Percentiles rank a stretch among this genome's conserved stretches.
Conservation (phyloP, 2,797 vertebrate species). For the Oreochromis mossambicus region DNA sequence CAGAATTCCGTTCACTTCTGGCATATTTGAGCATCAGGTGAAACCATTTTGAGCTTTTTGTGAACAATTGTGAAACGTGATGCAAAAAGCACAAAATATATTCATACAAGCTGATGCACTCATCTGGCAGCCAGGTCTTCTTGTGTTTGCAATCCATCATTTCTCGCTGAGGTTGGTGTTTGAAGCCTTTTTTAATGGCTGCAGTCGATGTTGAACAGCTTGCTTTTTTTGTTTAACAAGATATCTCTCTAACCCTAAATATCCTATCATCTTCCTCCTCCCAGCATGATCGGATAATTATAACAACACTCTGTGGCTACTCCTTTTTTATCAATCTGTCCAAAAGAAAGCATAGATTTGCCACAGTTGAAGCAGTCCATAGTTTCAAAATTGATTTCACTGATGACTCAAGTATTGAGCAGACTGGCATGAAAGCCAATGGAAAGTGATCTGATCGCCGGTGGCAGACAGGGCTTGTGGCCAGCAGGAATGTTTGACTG, state of each 20-base stretch:
- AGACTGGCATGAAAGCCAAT: not conserved
- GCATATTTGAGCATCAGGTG: not conserved
- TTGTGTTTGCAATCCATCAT: not conserved
- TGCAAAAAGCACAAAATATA: not conserved
- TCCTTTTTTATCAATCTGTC: not conserved
- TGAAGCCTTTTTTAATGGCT: not conserved
- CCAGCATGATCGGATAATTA: not conserved
- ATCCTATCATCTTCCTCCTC: not conserved
- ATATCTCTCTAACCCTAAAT: not conserved
- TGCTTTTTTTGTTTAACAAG: not conserved
- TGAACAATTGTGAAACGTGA: not conserved
- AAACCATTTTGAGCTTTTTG: not conserved
- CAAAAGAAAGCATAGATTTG: not conserved
- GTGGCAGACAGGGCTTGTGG: not conserved
- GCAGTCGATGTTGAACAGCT: not conserved
- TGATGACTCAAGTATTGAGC: not conserved
- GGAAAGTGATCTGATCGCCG: not conserved
- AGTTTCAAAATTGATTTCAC: not conserved
- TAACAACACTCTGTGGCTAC: not conserved
- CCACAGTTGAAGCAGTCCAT: not conserved
- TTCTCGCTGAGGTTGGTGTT: not conserved
- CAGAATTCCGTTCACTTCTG: not conserved
- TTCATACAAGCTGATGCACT: not conserved
- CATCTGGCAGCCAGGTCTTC: not conserved
- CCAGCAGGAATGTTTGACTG: not conserved